Evolutionary conservation across 2,113 vertebrate genomes (phyloP), one percentile per base, ranked within the genome.

Genomic region (Cariama cristata): DNA sequence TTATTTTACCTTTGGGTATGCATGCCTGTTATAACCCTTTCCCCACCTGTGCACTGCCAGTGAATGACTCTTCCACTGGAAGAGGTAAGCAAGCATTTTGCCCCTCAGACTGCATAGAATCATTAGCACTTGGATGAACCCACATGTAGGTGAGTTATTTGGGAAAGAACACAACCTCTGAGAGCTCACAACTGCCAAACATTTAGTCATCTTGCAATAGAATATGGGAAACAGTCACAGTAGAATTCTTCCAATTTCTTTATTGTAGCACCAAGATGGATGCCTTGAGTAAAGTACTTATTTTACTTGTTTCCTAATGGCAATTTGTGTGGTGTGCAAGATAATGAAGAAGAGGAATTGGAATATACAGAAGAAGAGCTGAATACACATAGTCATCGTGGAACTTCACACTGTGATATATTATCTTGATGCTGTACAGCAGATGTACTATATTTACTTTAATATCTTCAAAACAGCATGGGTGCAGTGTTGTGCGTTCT

Each of bases 361-460:
- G 82, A 94, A 94, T 53, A 79, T 44, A 69, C 50, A 94, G 73
- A 56, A 94, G 75, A 95, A 53, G 79, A 97, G 77, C 81, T 97
- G 93, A 97, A 97, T 77, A 68, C 50, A 79, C 64, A 93, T 93
- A 96, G 96, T 96, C 83, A 96, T 95, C 86, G 44, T 56, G 88
- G 50, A 97, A 93, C 72, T 93, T 97, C 98, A 96, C 75, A 93
- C 96, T 96, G 96, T 55, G 96, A 96, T 96, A 64, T 81, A 97
- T 98, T 94, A 96, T 97, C 71, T 86, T 8, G 38, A 88, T 90
- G 86, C 72, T 84, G 47, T 84, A 80, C 81, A 98, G 94, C 97
- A 98, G 96, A 98, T 97, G 96, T 71, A 94, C 92, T 97, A 93
- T 98, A 97, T 97, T 98, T 97, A 97, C 97, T 97, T 98, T 97